These are phyloP conservation scores for Collichthys lucidus DNA, from an alignment of 2,113 vertebrate species.

Conservation along the genomic window DNA sequence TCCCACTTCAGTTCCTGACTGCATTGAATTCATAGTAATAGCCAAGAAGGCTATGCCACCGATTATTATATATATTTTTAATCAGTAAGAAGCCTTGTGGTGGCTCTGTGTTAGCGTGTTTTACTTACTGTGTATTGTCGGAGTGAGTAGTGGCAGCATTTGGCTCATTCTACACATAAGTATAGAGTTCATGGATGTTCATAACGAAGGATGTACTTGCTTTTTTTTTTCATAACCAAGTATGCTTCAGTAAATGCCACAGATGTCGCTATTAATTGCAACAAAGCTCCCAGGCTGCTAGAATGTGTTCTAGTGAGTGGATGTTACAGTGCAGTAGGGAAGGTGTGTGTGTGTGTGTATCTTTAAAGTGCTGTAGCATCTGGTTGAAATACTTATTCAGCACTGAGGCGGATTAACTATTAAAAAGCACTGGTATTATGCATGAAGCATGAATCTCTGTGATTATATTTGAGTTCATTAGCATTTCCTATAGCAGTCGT, in stretches of 20 bases:
- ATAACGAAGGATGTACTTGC: conserved; percentile 23
- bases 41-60: conserved; percentile 41
- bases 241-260: conserved; percentile 55
- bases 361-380: conserved; percentile 40
- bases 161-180: conserved; percentile 14
- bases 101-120: conserved; percentile 28
- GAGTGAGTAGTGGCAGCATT: conserved; percentile 17
- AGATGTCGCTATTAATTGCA: conserved; percentile 38
- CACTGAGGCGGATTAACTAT: conserved; percentile 41
- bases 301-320: conserved; percentile 27
- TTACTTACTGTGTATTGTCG: not conserved
- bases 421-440: conserved; percentile 63
- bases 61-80: not conserved
- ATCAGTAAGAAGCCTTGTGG: conserved; percentile 33
- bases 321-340: conserved; percentile 35
- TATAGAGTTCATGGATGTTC: conserved; percentile 39
- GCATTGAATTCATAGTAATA: conserved; percentile 26
- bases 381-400: conserved; percentile 33
- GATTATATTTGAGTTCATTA: conserved; percentile 42
- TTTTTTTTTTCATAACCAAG: conserved; percentile 37
- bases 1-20: conserved; percentile 18
- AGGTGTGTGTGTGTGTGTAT: conserved; percentile 29
- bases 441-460: conserved; percentile 60
- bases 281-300: conserved; percentile 50
- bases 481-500: conserved; percentile 12